Percentiles rank a stretch among this genome's conserved stretches.
phyloP scores from a whole-genome alignment of 2,113 vertebrate genomes.

The Craseonycteris thonglongyai region DNA sequence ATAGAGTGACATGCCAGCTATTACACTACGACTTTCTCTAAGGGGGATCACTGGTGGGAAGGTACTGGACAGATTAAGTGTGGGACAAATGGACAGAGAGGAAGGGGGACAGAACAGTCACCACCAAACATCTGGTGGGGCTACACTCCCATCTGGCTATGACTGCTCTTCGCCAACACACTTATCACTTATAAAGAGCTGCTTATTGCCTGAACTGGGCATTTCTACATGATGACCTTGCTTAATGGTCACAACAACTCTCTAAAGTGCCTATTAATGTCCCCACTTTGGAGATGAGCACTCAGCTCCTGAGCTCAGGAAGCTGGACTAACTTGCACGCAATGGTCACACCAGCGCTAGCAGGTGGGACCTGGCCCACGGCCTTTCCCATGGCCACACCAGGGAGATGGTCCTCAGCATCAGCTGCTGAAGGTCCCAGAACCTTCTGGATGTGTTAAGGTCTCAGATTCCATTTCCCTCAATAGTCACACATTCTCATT shows the following conservation, averaged over 20 bases:
- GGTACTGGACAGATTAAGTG: too few species aligned
- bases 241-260: rapidly evolving
- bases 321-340: too few species aligned
- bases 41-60: neutral
- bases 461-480: neutral
- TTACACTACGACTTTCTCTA: neutral
- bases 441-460: too few species aligned
- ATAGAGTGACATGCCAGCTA: rapidly evolving
- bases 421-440: too few species aligned
- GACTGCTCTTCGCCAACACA: rapidly evolving
- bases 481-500: neutral
- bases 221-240: rapidly evolving
- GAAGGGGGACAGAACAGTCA: too few species aligned
- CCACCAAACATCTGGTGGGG: rapidly evolving
- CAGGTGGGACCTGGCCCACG: too few species aligned
- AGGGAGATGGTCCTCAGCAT: neutral
- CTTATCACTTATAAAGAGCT: too few species aligned
- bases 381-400: neutral
- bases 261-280: neutral
- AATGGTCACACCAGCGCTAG: neutral
- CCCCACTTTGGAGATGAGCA: neutral
- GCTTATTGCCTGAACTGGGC: too few species aligned
- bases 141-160: rapidly evolving
- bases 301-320: neutral
- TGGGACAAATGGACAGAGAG: neutral